These are phyloP conservation scores for Gambelia wislizenii DNA, from an alignment of 2,797 vertebrate species.

Conservation along the genomic window DNA sequence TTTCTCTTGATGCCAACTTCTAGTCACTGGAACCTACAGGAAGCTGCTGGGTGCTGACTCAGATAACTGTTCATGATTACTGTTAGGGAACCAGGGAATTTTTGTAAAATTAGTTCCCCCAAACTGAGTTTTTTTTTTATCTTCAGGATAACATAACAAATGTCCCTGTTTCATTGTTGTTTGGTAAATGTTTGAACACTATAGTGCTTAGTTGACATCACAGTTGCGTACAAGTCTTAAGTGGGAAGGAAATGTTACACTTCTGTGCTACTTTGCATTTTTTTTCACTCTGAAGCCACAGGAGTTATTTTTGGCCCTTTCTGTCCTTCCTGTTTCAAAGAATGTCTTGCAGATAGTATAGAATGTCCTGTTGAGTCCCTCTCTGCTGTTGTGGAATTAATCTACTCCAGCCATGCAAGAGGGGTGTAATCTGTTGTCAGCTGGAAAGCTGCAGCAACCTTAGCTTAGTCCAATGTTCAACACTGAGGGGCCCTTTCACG, in stretches of 20 bases:
- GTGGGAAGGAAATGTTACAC: conserved; percentile 2
- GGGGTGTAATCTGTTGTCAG: background rate
- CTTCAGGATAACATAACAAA: background rate
- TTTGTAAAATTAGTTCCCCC: background rate
- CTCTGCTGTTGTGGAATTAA: background rate
- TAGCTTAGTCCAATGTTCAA: no score
- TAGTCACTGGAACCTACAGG: no score
- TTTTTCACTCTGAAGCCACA: background rate
- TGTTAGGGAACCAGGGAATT: background rate
- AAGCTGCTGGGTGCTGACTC: no score
- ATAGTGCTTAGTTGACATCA: background rate
- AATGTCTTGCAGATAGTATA: background rate
- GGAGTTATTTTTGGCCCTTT: background rate
- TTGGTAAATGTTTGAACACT: background rate
- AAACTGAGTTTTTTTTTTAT: background rate
- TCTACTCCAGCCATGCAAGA: background rate
- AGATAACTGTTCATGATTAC: no score
- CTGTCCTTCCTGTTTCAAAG: background rate
- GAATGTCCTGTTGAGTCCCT: background rate
- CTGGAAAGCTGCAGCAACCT: no score
- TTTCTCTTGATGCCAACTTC: no score
- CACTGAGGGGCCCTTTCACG: no score
- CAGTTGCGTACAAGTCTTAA: background rate
- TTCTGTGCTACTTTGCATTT: background rate
- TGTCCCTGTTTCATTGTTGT: background rate